Percentiles rank a stretch among this genome's conserved stretches.
Conservation (phyloP, 2,888 invertebrate genomes). For the Pristionchus fissidentatus region DNA sequence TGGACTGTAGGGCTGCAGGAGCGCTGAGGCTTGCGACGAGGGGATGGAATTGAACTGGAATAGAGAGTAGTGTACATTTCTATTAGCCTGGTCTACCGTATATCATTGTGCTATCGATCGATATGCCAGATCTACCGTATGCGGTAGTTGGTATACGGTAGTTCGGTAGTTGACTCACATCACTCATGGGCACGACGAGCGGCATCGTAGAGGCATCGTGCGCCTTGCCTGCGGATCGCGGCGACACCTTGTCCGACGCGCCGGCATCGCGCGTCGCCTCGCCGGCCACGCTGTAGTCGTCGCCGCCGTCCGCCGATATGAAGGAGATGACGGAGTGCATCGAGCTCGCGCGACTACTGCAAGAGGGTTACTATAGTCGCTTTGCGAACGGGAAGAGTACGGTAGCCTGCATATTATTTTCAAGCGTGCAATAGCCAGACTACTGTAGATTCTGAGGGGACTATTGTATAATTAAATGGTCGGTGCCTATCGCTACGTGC, state of each 20-base stretch:
- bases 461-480: too few species aligned
- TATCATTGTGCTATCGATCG: too few species aligned
- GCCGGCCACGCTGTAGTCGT: too few species aligned
- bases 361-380: not conserved
- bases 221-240: not conserved
- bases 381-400: not conserved
- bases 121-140: too few species aligned
- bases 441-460: too few species aligned
- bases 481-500: too few species aligned
- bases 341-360: constrained; percentile 42
- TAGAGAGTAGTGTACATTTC: not conserved
- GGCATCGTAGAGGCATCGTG: not conserved
- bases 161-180: not conserved
- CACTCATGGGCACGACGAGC: constrained; percentile 23
- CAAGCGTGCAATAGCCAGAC: too few species aligned
- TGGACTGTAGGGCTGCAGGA: not conserved
- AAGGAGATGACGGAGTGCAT: constrained; percentile 48
- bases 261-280: not conserved
- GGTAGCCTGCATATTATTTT: not conserved
- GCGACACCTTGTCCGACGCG: too few species aligned
- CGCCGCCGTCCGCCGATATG: constrained; percentile 15
- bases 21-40: not conserved
- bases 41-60: not conserved
- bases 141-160: not conserved
- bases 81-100: too few species aligned